phyloP scores from a whole-genome alignment of 1,140 invertebrate species.

The Cecropterus lyciades region DNA sequence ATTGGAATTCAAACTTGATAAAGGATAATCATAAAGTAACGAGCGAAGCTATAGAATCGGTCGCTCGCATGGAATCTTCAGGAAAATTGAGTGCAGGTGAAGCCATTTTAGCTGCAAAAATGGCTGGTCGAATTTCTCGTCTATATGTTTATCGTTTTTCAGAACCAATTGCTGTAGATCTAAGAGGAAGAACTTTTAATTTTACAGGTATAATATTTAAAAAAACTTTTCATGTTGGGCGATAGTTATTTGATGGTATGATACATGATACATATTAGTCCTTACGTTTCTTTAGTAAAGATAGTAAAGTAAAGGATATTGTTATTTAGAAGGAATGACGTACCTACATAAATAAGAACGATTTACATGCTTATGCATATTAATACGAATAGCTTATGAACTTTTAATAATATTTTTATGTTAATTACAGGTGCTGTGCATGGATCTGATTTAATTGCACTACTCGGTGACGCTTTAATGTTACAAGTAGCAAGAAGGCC shows the following conservation, averaged over 20 bases:
- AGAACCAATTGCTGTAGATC: conserved; percentile 68
- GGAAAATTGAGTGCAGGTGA: conserved; percentile 78
- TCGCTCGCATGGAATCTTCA: conserved; percentile 72
- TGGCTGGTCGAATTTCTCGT: conserved; percentile 64
- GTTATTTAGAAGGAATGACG: no score
- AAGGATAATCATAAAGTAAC: conserved; percentile 38
- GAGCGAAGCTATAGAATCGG: conserved; percentile 62
- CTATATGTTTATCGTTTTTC: conserved; percentile 75
- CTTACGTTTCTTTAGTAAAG: no score
- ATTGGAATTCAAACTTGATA: conserved; percentile 45
- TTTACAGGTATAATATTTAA: conserved; percentile 57
- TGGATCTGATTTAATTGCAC: conserved; percentile 86
- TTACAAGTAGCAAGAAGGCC: conserved; percentile 85
- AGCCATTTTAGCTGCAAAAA: conserved; percentile 68
- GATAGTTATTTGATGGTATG: no score
- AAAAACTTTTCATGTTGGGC: no score
- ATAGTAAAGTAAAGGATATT: no score
- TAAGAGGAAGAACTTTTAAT: conserved; percentile 77
- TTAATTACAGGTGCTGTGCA: conserved; percentile 84
- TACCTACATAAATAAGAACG: no score
- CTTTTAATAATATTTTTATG: not conserved
- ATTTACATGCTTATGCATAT: no score
- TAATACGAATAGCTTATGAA: no score
- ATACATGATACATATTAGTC: no score
- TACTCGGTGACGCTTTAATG: conserved; percentile 87